phyloP scores from a whole-genome alignment of 92 coral and sea anemone species.

The Isaurus tuberculatus region DNA sequence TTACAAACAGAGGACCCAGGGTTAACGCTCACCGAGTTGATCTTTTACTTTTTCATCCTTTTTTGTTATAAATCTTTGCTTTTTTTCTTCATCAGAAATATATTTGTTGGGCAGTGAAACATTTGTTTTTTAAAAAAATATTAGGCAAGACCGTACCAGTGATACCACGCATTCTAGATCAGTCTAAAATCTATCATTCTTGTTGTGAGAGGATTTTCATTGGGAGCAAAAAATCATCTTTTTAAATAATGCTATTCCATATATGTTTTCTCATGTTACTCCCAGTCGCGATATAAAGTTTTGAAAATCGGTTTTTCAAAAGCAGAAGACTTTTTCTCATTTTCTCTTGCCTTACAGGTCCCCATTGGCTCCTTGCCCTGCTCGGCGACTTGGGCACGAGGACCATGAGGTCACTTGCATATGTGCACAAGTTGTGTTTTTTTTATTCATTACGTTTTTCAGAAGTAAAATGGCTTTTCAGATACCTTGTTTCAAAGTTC shows the following conservation, averaged over 20 bases:
- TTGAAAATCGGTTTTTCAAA: not conserved
- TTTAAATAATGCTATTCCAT: not conserved
- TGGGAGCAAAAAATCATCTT: not conserved
- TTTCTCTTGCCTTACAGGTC: not conserved
- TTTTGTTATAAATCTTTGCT: slow-evolving; percentile 23
- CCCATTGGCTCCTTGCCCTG: slow-evolving; percentile 8
- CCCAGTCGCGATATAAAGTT: not conserved
- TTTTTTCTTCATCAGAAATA: not conserved
- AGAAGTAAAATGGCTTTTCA: slow-evolving; percentile 19
- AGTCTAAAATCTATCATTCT: not conserved
- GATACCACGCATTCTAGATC: not conserved
- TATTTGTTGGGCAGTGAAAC: too few species aligned
- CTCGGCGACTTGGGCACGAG: slow-evolving; percentile 19
- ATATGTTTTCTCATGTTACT: slow-evolving; percentile 10
- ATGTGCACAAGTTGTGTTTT: not conserved
- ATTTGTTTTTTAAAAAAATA: not conserved
- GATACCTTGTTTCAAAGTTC: not conserved
- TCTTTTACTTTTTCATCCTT: slow-evolving; percentile 14
- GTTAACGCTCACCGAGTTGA: not conserved
- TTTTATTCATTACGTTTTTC: slow-evolving; percentile 4
- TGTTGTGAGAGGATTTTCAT: slow-evolving; percentile 1
- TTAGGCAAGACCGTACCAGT: slow-evolving; percentile 1
- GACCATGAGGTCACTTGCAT: not conserved
- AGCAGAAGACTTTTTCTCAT: slow-evolving; percentile 11
- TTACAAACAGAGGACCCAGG: slow-evolving; percentile 5